Conservation (phyloP, 2,113 vertebrate genomes). For the Drymodes brunneopygia region DNA sequence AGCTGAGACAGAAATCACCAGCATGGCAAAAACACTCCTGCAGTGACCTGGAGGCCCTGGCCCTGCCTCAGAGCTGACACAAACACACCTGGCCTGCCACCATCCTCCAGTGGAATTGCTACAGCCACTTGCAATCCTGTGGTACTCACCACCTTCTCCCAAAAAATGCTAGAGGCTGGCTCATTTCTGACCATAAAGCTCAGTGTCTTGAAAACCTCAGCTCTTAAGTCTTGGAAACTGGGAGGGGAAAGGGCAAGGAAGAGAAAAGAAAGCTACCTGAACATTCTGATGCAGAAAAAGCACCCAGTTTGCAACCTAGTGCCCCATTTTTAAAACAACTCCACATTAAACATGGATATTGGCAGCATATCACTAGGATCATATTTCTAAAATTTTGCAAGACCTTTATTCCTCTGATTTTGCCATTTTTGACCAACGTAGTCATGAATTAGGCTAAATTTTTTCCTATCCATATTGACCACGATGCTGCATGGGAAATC, state of each 20-base stretch:
- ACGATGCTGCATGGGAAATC: background rate
- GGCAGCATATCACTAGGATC: background rate
- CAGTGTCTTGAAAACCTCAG: background rate
- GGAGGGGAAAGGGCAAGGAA: background rate
- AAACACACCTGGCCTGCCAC: background rate
- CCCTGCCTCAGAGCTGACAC: background rate
- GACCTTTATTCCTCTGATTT: background rate
- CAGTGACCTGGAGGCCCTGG: background rate
- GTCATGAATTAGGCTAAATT: background rate
- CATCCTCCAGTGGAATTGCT: background rate
- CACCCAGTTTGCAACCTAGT: background rate
- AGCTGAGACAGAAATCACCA: background rate
- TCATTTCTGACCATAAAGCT: background rate
- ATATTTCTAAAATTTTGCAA: background rate
- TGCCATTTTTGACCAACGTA: background rate
- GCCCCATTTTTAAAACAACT: background rate
- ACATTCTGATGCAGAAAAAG: background rate
- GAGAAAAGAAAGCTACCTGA: background rate
- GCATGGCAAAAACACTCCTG: background rate
- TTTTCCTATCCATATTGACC: background rate
- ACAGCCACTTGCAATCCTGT: background rate
- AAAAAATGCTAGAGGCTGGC: background rate
- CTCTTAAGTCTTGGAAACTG: background rate
- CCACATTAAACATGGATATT: background rate
- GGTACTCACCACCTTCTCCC: background rate